phyloP scores from a whole-genome alignment of 2,797 vertebrate species.

The Erethizon dorsatum region DNA sequence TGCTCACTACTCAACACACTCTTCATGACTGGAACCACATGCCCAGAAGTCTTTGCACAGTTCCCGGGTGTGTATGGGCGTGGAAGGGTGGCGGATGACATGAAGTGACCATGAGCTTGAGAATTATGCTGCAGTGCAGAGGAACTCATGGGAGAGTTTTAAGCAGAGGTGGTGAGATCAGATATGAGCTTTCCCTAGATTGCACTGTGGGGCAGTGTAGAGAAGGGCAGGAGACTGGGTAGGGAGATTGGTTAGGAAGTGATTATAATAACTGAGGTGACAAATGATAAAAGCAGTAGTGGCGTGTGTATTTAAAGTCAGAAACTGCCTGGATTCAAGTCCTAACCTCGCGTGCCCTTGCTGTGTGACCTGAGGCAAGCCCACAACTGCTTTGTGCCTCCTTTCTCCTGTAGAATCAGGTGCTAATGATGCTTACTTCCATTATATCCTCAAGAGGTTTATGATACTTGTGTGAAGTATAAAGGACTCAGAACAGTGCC shows the following conservation, averaged over 20 bases:
- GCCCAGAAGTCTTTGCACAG: background rate
- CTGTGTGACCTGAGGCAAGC: conserved; percentile 26
- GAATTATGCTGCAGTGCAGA: background rate
- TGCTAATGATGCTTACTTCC: background rate
- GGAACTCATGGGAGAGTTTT: background rate
- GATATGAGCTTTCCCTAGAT: background rate
- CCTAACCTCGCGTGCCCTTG: background rate
- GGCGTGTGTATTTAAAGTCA: fast-evolving
- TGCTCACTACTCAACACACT: background rate
- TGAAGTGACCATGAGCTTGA: background rate
- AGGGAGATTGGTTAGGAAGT: background rate
- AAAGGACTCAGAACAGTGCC: background rate
- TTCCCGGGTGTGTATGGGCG: background rate
- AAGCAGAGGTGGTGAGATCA: background rate
- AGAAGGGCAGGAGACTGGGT: fast-evolving
- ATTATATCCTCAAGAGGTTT: background rate
- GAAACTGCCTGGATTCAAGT: background rate
- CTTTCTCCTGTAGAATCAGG: fast-evolving
- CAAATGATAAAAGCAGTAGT: background rate
- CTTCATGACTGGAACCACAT: background rate
- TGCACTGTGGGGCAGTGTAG: background rate
- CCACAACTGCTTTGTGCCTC: background rate
- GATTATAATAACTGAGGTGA: background rate
- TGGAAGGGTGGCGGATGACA: too few species aligned
- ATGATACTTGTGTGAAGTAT: background rate